Percentiles rank a stretch among this genome's conserved stretches.
Conservation (phyloP, 2,113 vertebrate genomes). For the Colaptes auratus region DNA sequence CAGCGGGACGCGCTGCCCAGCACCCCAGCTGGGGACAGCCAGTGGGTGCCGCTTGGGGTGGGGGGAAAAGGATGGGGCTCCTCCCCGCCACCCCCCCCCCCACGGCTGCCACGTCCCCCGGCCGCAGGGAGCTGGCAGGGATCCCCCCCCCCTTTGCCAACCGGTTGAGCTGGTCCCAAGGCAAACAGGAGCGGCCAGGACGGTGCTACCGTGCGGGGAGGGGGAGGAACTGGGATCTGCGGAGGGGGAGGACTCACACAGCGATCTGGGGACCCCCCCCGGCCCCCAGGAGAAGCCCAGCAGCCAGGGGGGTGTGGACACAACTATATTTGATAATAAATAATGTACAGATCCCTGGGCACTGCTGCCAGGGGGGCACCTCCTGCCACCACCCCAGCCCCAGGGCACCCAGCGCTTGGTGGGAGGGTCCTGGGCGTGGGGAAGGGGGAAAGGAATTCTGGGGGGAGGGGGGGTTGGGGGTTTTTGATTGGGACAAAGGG, state of each 20-base stretch:
- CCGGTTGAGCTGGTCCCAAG: neutral
- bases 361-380: too few species aligned
- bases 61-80: neutral
- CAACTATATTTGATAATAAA: slow-evolving; percentile 50
- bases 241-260: neutral
- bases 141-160: neutral
- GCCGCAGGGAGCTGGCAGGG: neutral
- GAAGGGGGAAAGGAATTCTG: neutral
- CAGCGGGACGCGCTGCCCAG: neutral
- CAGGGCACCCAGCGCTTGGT: rapidly evolving
- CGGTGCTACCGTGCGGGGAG: neutral
- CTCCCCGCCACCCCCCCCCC: neutral
- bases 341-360: neutral
- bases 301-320: neutral
- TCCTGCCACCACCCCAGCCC: neutral
- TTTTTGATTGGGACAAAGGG: neutral
- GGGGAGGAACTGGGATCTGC: rapidly evolving
- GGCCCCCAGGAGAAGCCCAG: neutral
- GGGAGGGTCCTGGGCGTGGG: neutral
- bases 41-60: neutral
- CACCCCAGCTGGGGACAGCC: neutral
- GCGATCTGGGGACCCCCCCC: neutral
- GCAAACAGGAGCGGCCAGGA: neutral
- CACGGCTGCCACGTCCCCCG: slow-evolving; percentile 12
- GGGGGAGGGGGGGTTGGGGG: too few species aligned